Percentiles rank a stretch among this genome's conserved stretches.
phyloP scores from a whole-genome alignment of 2,797 vertebrate species.

The Chaetophractus vellerosus region DNA sequence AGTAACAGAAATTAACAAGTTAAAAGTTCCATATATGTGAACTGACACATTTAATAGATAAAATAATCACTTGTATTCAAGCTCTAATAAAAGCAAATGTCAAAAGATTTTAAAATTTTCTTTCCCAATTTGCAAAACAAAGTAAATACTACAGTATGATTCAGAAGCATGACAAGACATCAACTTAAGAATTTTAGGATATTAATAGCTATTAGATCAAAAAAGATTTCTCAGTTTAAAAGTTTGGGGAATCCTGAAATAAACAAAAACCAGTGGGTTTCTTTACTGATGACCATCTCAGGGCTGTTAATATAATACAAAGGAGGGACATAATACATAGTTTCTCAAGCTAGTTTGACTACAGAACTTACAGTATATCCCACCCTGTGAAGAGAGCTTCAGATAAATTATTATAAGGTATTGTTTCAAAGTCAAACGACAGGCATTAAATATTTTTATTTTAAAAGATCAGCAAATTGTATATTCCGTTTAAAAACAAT shows the following conservation, averaged over 20 bases:
- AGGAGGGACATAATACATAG: not conserved
- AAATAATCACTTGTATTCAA: not conserved
- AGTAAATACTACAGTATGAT: not conserved
- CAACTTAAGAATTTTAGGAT: constrained; percentile 30
- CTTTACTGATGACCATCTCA: not conserved
- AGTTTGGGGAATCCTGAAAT: constrained; percentile 38
- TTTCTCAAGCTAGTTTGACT: not conserved
- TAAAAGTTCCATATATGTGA: not conserved
- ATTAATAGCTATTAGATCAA: not conserved
- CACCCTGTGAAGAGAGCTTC: not conserved
- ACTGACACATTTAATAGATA: constrained; percentile 27
- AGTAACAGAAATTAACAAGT: not conserved
- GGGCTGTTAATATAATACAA: constrained; percentile 9
- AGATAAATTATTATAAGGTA: constrained; percentile 41
- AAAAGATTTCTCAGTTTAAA: constrained; percentile 17
- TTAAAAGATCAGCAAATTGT: not conserved
- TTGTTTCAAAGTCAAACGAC: not conserved
- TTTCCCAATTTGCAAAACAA: not conserved
- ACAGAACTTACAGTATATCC: not conserved
- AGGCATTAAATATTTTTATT: not conserved
- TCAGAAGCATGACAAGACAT: not conserved
- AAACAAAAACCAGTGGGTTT: not conserved
- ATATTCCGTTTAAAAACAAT: not conserved
- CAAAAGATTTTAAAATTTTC: constrained; percentile 35
- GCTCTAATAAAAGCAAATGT: constrained; percentile 4